phyloP scores from a whole-genome alignment of 1,140 invertebrate species.

The Hylaeus volcanicus region DNA sequence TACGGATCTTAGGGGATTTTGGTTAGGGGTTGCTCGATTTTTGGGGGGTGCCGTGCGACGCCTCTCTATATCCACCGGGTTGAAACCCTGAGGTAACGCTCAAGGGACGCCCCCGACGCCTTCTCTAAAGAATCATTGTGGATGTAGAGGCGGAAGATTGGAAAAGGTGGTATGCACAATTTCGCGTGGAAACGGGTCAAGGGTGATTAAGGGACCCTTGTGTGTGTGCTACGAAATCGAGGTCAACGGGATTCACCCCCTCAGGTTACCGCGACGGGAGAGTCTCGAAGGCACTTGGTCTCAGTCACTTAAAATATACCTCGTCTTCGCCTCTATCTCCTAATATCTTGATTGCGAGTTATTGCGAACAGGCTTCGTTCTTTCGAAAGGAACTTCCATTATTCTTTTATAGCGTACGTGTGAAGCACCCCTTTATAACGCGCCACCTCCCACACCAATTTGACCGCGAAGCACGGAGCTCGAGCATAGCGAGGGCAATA shows the following conservation, averaged over 20 bases:
- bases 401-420: conserved; percentile 31
- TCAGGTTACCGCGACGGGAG: not conserved
- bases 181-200: conserved; percentile 59
- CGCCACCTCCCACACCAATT: conserved; percentile 4
- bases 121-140: conserved; percentile 29
- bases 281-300: conserved; percentile 22
- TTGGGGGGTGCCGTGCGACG: too few relatives aligned
- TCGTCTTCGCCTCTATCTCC: conserved; percentile 8
- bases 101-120: not conserved
- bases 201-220: conserved; percentile 60
- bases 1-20: too few relatives aligned
- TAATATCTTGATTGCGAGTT: conserved; percentile 16
- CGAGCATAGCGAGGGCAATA: not conserved
- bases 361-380: not conserved
- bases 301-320: conserved; percentile 35
- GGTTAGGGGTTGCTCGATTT: too few relatives aligned
- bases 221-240: conserved; percentile 33
- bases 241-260: conserved; percentile 59
- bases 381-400: not conserved
- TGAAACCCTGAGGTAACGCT: not conserved
- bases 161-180: conserved; percentile 50
- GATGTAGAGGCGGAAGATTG: conserved; percentile 50
- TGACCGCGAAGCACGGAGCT: conserved; percentile 1
- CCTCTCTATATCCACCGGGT: not conserved
- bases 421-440: conserved; percentile 23